Evolutionary conservation across 2,113 vertebrate species (phyloP).

Genomic region (Aegithalos caudatus): DNA sequence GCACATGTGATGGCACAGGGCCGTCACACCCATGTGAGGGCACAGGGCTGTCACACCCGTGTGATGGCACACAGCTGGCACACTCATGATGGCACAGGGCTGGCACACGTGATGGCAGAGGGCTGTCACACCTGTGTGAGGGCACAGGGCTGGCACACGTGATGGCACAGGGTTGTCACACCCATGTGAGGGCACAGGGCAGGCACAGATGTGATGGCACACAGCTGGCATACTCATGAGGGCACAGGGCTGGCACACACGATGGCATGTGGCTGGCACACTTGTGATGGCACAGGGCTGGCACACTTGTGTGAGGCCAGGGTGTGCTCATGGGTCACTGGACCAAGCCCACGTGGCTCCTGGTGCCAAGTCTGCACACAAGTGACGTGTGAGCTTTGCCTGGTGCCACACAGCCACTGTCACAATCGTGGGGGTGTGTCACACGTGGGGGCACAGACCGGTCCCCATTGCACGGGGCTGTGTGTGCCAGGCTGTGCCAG

Average conservation of each 20-base stretch:
- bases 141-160: neutral
- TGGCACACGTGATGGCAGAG: neutral
- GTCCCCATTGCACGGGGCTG: fast-evolving
- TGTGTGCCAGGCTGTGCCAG: neutral
- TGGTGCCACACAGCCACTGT: fast-evolving
- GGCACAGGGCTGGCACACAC: neutral
- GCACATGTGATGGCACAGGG: neutral
- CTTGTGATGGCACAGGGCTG: neutral
- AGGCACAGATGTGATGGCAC: neutral
- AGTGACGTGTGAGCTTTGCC: neutral
- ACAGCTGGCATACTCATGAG: neutral
- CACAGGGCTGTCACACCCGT: neutral
- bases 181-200: neutral
- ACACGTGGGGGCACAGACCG: fast-evolving
- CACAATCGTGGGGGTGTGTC: fast-evolving
- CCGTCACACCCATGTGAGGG: fast-evolving
- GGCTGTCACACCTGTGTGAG: neutral
- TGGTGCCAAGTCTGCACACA: neutral
- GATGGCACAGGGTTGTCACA: too few relatives aligned
- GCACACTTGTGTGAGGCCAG: neutral
- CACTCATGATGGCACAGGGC: fast-evolving
- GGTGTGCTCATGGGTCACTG: fast-evolving
- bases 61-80: neutral
- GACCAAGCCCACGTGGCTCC: neutral
- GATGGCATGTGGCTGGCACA: neutral